A percentile compares a stretch with the other conserved stretches of the same genome.
Evolutionary conservation across 2,113 vertebrate species (phyloP).

Genomic region (Mirounga angustirostris): DNA sequence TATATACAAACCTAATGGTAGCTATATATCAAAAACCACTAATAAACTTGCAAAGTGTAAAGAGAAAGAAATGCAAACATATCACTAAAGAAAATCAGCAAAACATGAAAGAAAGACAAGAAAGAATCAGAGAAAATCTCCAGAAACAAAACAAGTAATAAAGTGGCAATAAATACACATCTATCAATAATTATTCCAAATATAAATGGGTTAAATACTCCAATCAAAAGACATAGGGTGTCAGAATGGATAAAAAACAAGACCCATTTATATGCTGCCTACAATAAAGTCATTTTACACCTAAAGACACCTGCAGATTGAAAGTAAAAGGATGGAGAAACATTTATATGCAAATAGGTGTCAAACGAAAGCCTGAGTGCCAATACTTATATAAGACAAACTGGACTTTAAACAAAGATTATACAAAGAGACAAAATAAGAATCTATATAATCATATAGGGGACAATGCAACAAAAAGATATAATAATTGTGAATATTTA

Average conservation of each 20-base stretch:
- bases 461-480: background rate
- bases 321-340: background rate
- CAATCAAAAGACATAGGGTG: background rate
- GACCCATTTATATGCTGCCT: background rate
- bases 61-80: background rate
- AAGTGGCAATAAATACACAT: background rate
- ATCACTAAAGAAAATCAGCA: background rate
- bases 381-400: background rate
- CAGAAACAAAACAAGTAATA: background rate
- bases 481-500: background rate
- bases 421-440: background rate
- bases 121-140: background rate
- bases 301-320: background rate
- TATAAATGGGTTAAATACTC: background rate
- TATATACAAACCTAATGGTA: background rate
- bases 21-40: background rate
- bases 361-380: background rate
- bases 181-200: background rate
- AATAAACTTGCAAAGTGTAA: background rate
- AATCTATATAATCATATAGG: background rate
- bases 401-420: background rate
- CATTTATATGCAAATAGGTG: background rate
- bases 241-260: background rate
- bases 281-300: background rate
- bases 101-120: background rate